Evolutionary conservation across 2,888 invertebrate species (phyloP), one percentile per base, ranked within the genome.

Genomic region (Amitus sp.): DNA sequence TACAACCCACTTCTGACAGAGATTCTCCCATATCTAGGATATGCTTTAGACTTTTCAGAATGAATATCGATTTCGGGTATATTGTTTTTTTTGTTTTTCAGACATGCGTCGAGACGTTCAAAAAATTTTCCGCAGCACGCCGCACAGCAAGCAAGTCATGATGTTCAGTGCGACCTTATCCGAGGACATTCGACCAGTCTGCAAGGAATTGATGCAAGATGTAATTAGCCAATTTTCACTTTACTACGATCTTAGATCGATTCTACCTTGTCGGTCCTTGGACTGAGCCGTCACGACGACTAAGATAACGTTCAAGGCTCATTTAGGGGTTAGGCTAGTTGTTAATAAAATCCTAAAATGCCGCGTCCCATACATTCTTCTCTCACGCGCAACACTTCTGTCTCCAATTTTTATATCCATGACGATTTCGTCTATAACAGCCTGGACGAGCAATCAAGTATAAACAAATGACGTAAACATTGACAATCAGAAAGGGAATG

Each of bases 181-280:
- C 86, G 99, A 99, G 89, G 99, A 99, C 77, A 96, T 99, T 82
- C 91, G 99, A 73, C 96, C 98, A 55, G 96, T 99, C 82, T 98
- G 98, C 93, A 99, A 98, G 89, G 98, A 98, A 85, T 99, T 99
- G 84, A 99, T 99, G 98, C 98, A 98, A 91, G 98, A 95, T 90
- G 95, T 72, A 72, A 72, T 82, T 83, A 79, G 76, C 75, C 76
- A 77, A 75, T 73, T 82, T 77, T 80, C 78, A 75, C 78, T 76
- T 77, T 79, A 78, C 80, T 79, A 68, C 78, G 72, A 79, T 72
- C 79, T 80, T 71, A 79, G 69, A 74, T 77, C 70, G 73, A 72
- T 76, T 71, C 76, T 73, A 76, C 76, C 71, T 71, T 73, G 72
- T 74, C 75, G 80, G 79, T 74, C 76, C 77, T 76, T 76, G 80